These are phyloP conservation scores for Chalcis sispes DNA, from an alignment of 2,888 invertebrate genomes.

Conservation along the genomic window DNA sequence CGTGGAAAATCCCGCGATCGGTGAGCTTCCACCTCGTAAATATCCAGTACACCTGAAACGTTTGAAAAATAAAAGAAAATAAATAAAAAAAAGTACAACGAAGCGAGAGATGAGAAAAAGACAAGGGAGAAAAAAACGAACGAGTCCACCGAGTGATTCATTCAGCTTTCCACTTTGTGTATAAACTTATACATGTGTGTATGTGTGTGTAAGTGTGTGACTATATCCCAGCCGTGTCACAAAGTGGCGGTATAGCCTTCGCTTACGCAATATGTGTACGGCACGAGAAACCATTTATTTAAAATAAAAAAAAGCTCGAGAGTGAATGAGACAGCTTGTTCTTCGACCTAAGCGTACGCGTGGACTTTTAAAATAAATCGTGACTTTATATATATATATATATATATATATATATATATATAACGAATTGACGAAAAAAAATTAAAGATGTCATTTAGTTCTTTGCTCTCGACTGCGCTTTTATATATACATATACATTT, in stretches of 20 bases:
- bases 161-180: slow-evolving; percentile 10
- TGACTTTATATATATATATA: slow-evolving; percentile 29
- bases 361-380: slow-evolving; percentile 47
- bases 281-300: slow-evolving; percentile 30
- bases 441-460: too few species aligned
- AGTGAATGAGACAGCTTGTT: neutral
- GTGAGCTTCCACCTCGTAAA: neutral
- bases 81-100: neutral
- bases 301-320: slow-evolving; percentile 20
- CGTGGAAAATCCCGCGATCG: slow-evolving; percentile 29
- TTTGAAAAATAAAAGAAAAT: neutral
- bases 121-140: neutral
- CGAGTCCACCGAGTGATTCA: slow-evolving; percentile 18
- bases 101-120: neutral
- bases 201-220: neutral
- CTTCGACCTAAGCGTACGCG: slow-evolving; percentile 2
- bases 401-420: too few species aligned
- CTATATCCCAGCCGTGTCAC: too few species aligned
- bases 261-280: slow-evolving; percentile 4
- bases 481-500: too few species aligned
- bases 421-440: too few species aligned
- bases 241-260: too few species aligned
- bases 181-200: slow-evolving; percentile 8
- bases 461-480: too few species aligned
- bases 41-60: neutral